Base-by-base conservation (phyloP, 64 coral and sea anemone genomes). In the Porites australiensis region DNA sequence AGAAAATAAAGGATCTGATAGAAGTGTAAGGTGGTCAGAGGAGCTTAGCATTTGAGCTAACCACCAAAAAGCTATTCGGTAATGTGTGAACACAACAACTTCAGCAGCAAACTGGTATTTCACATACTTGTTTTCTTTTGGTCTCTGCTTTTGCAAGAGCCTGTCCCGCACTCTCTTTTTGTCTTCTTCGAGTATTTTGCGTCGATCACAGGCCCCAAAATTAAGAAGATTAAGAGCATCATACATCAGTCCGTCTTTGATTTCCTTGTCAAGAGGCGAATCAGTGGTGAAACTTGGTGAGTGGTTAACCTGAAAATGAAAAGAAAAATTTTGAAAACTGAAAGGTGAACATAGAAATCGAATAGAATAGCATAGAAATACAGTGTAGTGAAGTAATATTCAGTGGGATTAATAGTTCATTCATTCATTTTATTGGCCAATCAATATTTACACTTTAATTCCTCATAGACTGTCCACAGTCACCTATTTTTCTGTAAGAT, bases 221-320 rank as follows among this genome's bases (percentile, higher is more conserved):
- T 98, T 98, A 1, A 98, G 80, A 18, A 98, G 72, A 62, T 86
- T 88, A 11, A 98, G 87, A 18, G 93, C 94, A 77, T 98, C 96
- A 50, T 77, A 82, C 88, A 99, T 96, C 18, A 99, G 71, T 13
- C 98, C 98, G 75, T 99, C 98, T 65, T 99, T 99, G 67, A 99
- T 95, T 59, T 99, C 98, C 63, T 94, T 99, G 82, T 99, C 98
- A 44, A 99, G 84, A 52, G 75, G 94, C 45, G 98, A 99, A 46
- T 99, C 98, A 23, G 98, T 99, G 3, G 94, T 93, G 62, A 99
- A 99, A 94, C 98, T 99, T 72, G 98, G 98, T 5, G 98, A 99
- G 69, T 96, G 94, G 88, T 99, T 99, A 55, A 98, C 97, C 97
- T 98, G 19, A 9, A 10, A 67, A 49, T 79, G 3, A 69, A 23